These are phyloP conservation scores for Crocodylus rhombifer DNA, from an alignment of 2,797 vertebrate species.

Conservation along the genomic window DNA sequence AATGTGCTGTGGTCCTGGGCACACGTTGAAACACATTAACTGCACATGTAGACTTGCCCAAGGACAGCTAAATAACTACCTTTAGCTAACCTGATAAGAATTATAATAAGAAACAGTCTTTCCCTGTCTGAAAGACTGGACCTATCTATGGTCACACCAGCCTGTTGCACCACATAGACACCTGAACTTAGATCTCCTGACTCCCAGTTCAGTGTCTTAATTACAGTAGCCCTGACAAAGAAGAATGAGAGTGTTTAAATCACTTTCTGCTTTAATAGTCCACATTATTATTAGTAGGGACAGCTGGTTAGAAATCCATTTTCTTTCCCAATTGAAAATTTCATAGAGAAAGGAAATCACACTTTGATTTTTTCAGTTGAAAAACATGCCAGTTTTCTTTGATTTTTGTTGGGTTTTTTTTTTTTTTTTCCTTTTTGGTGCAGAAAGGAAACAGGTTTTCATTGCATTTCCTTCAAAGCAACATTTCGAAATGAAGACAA, in stretches of 20 bases:
- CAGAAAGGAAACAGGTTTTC: neutral
- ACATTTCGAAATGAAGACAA: neutral
- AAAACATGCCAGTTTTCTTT: slow-evolving; percentile 5
- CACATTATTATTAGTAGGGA: neutral
- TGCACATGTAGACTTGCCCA: too few species aligned
- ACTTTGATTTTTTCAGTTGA: neutral
- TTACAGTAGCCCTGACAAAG: neutral
- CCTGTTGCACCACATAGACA: neutral
- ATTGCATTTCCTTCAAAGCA: slow-evolving; percentile 14
- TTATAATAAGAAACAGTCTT: too few species aligned
- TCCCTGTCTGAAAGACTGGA: neutral
- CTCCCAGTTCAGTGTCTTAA: neutral
- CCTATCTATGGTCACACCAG: neutral
- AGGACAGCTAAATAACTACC: too few species aligned
- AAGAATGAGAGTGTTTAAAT: neutral
- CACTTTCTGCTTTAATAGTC: neutral
- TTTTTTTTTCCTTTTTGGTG: neutral
- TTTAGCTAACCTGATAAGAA: too few species aligned
- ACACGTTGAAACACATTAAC: too few species aligned
- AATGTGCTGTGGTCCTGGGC: too few species aligned
- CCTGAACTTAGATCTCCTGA: neutral
- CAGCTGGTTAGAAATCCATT: neutral
- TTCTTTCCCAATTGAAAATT: neutral
- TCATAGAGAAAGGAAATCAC: neutral
- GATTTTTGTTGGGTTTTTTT: slow-evolving; percentile 14